Evolutionary conservation across 2,113 vertebrate genomes (phyloP), one percentile per base, ranked within the genome.

Genomic region (Mus pahari): DNA sequence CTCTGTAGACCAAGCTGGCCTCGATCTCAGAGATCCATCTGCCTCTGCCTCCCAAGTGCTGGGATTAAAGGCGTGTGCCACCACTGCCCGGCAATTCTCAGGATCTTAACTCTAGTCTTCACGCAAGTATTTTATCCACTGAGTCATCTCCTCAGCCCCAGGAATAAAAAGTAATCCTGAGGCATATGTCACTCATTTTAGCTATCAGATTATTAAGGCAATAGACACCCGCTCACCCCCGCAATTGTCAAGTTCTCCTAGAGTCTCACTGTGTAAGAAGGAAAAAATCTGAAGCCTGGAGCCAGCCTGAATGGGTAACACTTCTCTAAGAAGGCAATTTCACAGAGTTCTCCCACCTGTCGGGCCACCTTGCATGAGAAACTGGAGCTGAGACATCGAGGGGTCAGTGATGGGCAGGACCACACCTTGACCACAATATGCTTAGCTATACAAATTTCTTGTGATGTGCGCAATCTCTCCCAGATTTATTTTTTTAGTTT

Each of bases 141-240:
- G 58, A 11, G 14, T 16, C 39, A 64, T 11, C 82, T 84, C 16
- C 60, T 39, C 39, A 64, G 39, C 39, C 39, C 8, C 42, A 66
- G 62, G 42, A 68, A 50, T 36, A n/a, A 86, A 28, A 64, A 64
- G 33, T 48, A 66, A 48, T 19, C 39, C 33, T 48, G 26, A 86
- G 42, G 48, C 1, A 4, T 22, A 4, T 33, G 17, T 28, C 60
- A 16, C 14, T 64, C 42, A 42, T 31, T 64, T 50, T 50, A 31
- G 62, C 62, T 68, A 68, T 50, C 83, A 68, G 42, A 68, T 36
- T 50, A 68, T 68, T 33, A 24, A 50, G 6, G 19, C 39, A 86
- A 50, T 20, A 66, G 17, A 68, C n/a, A 1, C 14, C 0, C 60
- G 7, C 60, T 7, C 7, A 24, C 20, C 8, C 31, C 4, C 0